Conservation (phyloP, 2,113 vertebrate species). For the Sylvia atricapilla region DNA sequence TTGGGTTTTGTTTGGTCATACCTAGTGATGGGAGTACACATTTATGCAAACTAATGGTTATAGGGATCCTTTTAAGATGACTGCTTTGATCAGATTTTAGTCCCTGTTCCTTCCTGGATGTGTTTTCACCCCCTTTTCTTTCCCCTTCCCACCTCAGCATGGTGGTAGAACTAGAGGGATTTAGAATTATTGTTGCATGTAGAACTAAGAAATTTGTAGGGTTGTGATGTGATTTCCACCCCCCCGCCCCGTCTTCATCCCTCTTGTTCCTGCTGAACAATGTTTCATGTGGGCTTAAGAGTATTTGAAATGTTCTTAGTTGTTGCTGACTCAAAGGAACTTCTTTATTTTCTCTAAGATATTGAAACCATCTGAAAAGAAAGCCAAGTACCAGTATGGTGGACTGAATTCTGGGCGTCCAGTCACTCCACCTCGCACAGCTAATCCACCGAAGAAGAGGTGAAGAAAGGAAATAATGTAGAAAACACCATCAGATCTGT, state of each 20-base stretch:
- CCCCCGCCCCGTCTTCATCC: no score
- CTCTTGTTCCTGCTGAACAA: background rate
- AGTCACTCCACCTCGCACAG: constrained; percentile 90
- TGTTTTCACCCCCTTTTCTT: background rate
- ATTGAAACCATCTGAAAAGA: constrained; percentile 94
- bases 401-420: constrained; percentile 91
- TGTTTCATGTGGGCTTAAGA: background rate
- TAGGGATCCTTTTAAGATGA: background rate
- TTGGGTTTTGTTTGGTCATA: background rate
- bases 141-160: fast-evolving
- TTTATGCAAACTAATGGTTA: background rate
- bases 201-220: background rate
- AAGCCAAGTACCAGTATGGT: constrained; percentile 94
- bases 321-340: constrained; percentile 4
- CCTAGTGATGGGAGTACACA: background rate
- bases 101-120: background rate
- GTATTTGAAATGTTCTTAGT: background rate
- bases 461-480: constrained; percentile 79
- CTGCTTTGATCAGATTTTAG: background rate
- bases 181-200: background rate
- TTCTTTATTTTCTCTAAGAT: constrained; percentile 76
- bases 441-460: constrained; percentile 94
- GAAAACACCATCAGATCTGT: constrained; percentile 74
- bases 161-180: background rate
- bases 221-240: background rate